Percentiles rank a stretch among this genome's conserved stretches.
Evolutionary conservation across 2,797 vertebrate genomes (phyloP).

Genomic region (Discoglossus pictus): DNA sequence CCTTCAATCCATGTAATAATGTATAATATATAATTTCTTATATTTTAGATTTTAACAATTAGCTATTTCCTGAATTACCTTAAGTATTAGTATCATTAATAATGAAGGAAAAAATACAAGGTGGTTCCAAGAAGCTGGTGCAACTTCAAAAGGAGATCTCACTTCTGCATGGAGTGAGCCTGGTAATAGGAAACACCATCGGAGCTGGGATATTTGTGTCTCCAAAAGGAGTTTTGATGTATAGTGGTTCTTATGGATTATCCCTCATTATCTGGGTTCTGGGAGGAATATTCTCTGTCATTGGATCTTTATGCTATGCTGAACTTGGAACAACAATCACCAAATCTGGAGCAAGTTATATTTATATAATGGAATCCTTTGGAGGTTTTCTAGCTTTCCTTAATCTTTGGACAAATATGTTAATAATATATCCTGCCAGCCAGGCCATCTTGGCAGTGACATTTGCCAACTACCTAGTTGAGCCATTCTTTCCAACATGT

Average conservation of each 20-base stretch:
- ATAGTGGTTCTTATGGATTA: constrained; percentile 40
- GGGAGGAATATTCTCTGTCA: constrained; percentile 37
- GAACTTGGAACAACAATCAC: constrained; percentile 38
- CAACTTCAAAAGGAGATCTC: constrained; percentile 34
- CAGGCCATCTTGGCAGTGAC: constrained; percentile 40
- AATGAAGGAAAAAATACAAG: constrained; percentile 24
- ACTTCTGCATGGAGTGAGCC: constrained; percentile 36
- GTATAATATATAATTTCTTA: too few relatives aligned
- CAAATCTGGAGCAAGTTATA: constrained; percentile 37
- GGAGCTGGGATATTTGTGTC: constrained; percentile 45
- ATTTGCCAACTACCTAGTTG: constrained; percentile 57
- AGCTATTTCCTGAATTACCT: too few relatives aligned
- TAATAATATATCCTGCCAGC: constrained; percentile 42
- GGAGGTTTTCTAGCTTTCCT: constrained; percentile 37
- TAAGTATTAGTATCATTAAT: too few relatives aligned
- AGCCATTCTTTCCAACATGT: constrained; percentile 77
- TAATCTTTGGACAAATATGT: constrained; percentile 33
- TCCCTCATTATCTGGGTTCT: constrained; percentile 37
- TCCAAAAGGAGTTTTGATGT: constrained; percentile 37
- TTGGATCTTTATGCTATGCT: constrained; percentile 40
- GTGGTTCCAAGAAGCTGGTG: constrained; percentile 45
- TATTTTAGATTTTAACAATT: too few relatives aligned
- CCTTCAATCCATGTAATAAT: too few relatives aligned
- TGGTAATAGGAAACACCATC: constrained; percentile 41
- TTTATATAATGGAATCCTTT: constrained; percentile 39